These are phyloP conservation scores for Eupelmus urozonus DNA, from an alignment of 2,888 invertebrate genomes.

Conservation along the genomic window DNA sequence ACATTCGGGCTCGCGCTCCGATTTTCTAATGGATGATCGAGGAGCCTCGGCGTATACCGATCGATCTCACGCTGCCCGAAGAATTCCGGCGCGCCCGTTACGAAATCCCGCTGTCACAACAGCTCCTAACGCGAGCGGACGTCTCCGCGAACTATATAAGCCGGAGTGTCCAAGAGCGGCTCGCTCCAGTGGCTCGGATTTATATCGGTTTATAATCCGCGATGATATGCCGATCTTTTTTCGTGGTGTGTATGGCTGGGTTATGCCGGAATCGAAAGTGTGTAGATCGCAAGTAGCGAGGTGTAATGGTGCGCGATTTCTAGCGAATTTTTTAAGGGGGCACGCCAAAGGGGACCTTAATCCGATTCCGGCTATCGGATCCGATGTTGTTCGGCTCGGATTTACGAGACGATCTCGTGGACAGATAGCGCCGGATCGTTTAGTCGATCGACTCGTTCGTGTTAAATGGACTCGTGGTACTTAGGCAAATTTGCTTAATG, in stretches of 20 bases:
- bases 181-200: constrained; percentile 57
- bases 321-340: background rate
- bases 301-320: constrained; percentile 1
- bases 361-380: constrained; percentile 39
- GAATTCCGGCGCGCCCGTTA: constrained; percentile 64
- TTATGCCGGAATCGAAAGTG: no score
- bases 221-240: no score
- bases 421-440: constrained; percentile 46
- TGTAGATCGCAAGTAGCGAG: background rate
- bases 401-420: constrained; percentile 18
- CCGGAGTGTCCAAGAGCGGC: background rate
- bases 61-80: constrained; percentile 66
- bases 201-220: constrained; percentile 39
- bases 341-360: background rate
- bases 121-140: constrained; percentile 65
- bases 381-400: constrained; percentile 28
- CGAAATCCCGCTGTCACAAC: constrained; percentile 68
- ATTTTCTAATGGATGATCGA: constrained; percentile 60
- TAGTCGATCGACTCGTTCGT: constrained; percentile 37
- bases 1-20: constrained; percentile 1
- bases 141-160: constrained; percentile 55
- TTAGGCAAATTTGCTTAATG: constrained; percentile 55
- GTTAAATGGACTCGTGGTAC: constrained; percentile 45
- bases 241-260: constrained; percentile 16
- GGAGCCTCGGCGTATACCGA: constrained; percentile 31